Conservation (phyloP, 2,888 invertebrate species). For the Chalcis sispes region DNA sequence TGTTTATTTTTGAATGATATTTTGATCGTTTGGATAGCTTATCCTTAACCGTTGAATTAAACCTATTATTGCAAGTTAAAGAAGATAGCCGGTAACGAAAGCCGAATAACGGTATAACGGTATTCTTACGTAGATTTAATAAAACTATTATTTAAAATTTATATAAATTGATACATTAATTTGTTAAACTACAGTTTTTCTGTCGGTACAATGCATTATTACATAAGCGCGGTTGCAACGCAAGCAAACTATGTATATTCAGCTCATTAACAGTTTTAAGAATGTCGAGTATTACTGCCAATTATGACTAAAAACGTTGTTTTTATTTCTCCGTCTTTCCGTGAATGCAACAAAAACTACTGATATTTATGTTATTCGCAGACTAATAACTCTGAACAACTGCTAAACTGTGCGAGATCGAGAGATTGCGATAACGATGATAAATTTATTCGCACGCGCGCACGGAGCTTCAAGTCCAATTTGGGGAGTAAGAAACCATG, state of each 20-base stretch:
- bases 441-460: conserved; percentile 48
- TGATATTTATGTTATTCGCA: neutral
- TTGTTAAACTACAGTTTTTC: no score
- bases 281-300: conserved; percentile 1
- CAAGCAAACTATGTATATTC: no score
- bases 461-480: conserved; percentile 26
- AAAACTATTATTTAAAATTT: no score
- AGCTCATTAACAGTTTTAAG: neutral
- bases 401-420: conserved; percentile 5
- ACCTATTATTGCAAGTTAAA: no score
- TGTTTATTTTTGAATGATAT: no score
- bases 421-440: conserved; percentile 29
- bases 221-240: no score
- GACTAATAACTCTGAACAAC: conserved; percentile 18
- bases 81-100: no score
- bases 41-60: no score
- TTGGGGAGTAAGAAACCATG: conserved; percentile 45
- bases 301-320: conserved; percentile 22
- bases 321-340: conserved; percentile 1
- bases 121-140: no score
- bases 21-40: no score
- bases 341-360: neutral
- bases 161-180: conserved; percentile 4
- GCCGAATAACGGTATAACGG: no score
- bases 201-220: no score